Evolutionary conservation across 2,888 invertebrate genomes (phyloP), one percentile per base, ranked within the genome.

Genomic region (Spisula subtruncata): DNA sequence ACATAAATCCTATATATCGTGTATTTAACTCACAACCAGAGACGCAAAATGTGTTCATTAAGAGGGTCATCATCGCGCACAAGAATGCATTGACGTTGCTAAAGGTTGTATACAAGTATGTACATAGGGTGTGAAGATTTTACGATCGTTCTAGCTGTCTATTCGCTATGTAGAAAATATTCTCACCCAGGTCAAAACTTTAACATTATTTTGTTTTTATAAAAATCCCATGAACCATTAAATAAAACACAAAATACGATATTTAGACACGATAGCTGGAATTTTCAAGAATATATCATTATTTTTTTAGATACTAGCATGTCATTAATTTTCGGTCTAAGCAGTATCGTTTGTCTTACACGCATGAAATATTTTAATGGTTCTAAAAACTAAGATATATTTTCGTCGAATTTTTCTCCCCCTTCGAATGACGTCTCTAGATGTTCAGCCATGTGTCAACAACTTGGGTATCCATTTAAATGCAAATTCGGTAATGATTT

Each of bases 301-400:
- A 87, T 66, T 81, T 81, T 87, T 71, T 16, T 35, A 79, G 79
- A 87, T 85, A n/a, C n/a, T n/a, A n/a, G n/a, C n/a, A 84, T 86
- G 71, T 91, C 90, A 89, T 91, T 89, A 86, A 91, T 91, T 87
- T 89, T 85, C 87, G 46, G 75, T 60, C 71, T 66, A 80, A 87
- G 87, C 41, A 41, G 79, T 54, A 25, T 89, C 90, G 87, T 91
- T 90, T 91, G 90, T 91, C 90, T 91, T 91, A 89, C 32, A 89
- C 89, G 90, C 85, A 79, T 91, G 87, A 91, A 79, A 66, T 80
- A 80, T 10, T 85, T 85, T 89, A 83, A 90, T 87, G 79, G 81
- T 32, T n/a, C 32, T 60, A 60, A 32, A 75, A 75, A 51, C 46
- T 51, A 32, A 51, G 25, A 51, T 51, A 48, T 51, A 32, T 84